Evolutionary conservation across 1,140 invertebrate genomes (phyloP), one percentile per base, ranked within the genome.

Genomic region (Pollicipes pollicipes): DNA sequence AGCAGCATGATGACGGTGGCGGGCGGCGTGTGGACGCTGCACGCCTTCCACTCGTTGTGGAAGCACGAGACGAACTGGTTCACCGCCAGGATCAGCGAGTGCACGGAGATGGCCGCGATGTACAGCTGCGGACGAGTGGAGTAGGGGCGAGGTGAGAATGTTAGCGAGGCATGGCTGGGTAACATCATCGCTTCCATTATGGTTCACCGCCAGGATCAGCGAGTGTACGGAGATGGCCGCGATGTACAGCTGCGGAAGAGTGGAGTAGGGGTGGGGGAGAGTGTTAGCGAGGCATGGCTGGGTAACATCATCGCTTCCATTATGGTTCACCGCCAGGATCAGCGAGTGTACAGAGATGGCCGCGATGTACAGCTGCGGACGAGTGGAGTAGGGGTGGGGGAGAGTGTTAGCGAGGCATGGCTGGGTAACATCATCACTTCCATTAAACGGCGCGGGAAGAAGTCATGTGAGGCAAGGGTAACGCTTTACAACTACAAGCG

Each of bases 1-100:
- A 99, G 85, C 26, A 99, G 81, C 68, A 99, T 83, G 28, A 99
- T 89, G 32, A 98, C 95, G 0, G 95, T 98, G 2, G 91, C 91
- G 21, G 97, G 95, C 68, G 96, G 95, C 30, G 92, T 95, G 78
- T 92, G 95, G 0, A 87, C 85, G 37, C 91, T 90, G 81, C 96
- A 97, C 74, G 90, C 90, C 77, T 90, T 88, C 94, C 95, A 99
- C 77, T 99, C 95, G 78, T 89, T 88, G 74, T 88, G 85, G 21
- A 98, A 87, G 78, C 97, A 99, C 71, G 87, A 88, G 66, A 96
- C 86, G 81, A 99, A 97, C 81, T 98, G 95, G 78, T 92, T 89
- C 72, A 97, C 85, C 8, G 91, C 88, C 76, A 99, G 83, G 75
- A 97, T 88, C 73, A 99, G 82, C 17, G 95, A 89, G 84, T 99